A percentile compares a stretch with the other conserved stretches of the same genome.
Evolutionary conservation across 2,113 vertebrate genomes (phyloP).

Genomic region (Platichthys flesus): DNA sequence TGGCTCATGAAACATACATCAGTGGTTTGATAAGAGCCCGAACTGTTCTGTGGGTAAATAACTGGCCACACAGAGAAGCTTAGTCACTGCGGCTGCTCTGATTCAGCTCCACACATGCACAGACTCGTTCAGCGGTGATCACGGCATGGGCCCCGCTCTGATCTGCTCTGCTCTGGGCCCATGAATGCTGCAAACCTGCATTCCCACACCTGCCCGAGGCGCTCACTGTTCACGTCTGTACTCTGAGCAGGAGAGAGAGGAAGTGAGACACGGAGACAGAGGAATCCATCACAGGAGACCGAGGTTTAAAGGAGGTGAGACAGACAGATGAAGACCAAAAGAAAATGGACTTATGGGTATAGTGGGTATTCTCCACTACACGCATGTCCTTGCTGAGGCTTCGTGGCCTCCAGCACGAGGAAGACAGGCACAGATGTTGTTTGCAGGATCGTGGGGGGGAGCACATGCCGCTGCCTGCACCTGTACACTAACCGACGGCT

Average conservation of each 20-base stretch:
- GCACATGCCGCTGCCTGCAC: slow-evolving; percentile 72
- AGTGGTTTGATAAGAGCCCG: neutral
- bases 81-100: slow-evolving; percentile 58
- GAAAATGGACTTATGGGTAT: slow-evolving; percentile 17
- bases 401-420: slow-evolving; percentile 44
- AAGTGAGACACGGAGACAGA: slow-evolving; percentile 10
- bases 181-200: slow-evolving; percentile 71
- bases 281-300: slow-evolving; percentile 18
- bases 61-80: slow-evolving; percentile 32
- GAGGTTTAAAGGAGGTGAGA: neutral
- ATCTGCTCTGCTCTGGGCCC: slow-evolving; percentile 37
- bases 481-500: slow-evolving; percentile 47
- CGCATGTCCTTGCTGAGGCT: slow-evolving; percentile 48
- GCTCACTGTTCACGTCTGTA: slow-evolving; percentile 33
- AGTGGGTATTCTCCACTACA: slow-evolving; percentile 44
- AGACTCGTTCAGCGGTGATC: slow-evolving; percentile 65
- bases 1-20: neutral
- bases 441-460: slow-evolving; percentile 31
- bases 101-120: slow-evolving; percentile 67
- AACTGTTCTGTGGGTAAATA: neutral
- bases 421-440: slow-evolving; percentile 55
- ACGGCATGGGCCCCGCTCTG: slow-evolving; percentile 7
- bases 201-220: slow-evolving; percentile 71
- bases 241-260: slow-evolving; percentile 20
- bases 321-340: slow-evolving; percentile 8